Evolutionary conservation across 2,113 vertebrate genomes (phyloP), one percentile per base, ranked within the genome.

Genomic region (Pelecanus crispus): DNA sequence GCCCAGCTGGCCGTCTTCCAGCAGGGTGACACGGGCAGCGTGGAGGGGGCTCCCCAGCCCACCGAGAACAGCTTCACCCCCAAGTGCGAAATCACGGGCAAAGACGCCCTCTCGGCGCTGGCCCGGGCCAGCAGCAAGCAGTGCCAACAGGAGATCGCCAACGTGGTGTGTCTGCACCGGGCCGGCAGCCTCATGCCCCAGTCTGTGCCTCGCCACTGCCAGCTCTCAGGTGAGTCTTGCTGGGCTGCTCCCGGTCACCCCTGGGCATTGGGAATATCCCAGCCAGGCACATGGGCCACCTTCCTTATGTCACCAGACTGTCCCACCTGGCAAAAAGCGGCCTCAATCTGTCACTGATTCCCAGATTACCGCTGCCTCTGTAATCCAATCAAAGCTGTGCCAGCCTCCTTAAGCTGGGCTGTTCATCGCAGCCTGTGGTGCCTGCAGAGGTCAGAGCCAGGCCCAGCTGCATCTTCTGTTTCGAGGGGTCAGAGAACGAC

Each of bases 101-200:
- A 99, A 86, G 99, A 99, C 0, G 99, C 99, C 3, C 97, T 99
- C 67, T 99, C 99, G 0, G 99, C 99, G 0, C 98, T 99, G 73
- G 98, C 99, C 59, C 98, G 99, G 26, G 99, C 99, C n/a, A 98
- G 97, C 92, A 98, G 98, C 42, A 99, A 98, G 91, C 99, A 98
- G 90, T 99, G 99, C 96, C 98, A 99, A 81, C 99, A 99, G 97
- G 99, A 99, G 98, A 99, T 99, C 0, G 99, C 98, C 97, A 99
- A 99, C 9, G 98, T 99, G 29, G 99, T 99, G 89, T 99, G 99
- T 96, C 98, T 99, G 96, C 99, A 99, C 97, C 99, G 99, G 96
- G 98, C 98, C 0, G 99, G 99, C 72, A 98, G 96, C 94, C 99
- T 99, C 83, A 99, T 99, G 99, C 99, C 99, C 29, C 97, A 97